Percentiles rank a stretch among this genome's conserved stretches.
Evolutionary conservation across 2,113 vertebrate species (phyloP).

Genomic region (Numenius arquata): DNA sequence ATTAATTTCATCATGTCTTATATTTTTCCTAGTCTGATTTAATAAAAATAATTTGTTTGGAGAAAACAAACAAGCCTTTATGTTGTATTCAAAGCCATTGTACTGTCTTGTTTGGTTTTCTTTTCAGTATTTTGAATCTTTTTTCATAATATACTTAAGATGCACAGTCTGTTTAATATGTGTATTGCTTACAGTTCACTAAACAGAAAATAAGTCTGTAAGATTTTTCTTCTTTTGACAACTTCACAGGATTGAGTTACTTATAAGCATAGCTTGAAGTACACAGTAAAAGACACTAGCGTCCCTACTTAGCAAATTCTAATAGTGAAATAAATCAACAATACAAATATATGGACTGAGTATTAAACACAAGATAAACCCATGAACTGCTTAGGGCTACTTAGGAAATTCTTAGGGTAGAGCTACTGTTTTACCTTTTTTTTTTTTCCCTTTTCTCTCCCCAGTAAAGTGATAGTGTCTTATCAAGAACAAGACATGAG

Average conservation of each 20-base stretch:
- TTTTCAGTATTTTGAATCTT: neutral
- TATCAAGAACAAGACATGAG: neutral
- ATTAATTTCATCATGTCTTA: neutral
- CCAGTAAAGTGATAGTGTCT: no score
- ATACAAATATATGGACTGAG: neutral
- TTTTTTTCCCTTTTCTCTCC: neutral
- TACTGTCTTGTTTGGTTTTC: neutral
- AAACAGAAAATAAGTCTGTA: constrained; percentile 14
- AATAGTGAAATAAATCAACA: neutral
- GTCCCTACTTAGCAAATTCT: neutral
- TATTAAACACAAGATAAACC: neutral
- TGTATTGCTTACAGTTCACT: neutral
- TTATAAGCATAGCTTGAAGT: neutral
- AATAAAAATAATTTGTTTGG: neutral
- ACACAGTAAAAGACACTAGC: neutral
- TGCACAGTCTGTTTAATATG: neutral
- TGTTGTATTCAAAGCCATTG: neutral
- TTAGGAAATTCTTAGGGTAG: neutral
- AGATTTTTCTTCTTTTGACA: constrained; percentile 16
- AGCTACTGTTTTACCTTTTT: neutral
- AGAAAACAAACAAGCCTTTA: neutral
- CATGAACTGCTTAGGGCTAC: neutral
- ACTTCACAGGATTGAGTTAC: neutral
- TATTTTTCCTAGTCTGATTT: neutral
- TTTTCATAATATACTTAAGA: neutral